These are phyloP conservation scores for Rhinoderma darwinii DNA, from an alignment of 2,113 vertebrate genomes.

Conservation along the genomic window DNA sequence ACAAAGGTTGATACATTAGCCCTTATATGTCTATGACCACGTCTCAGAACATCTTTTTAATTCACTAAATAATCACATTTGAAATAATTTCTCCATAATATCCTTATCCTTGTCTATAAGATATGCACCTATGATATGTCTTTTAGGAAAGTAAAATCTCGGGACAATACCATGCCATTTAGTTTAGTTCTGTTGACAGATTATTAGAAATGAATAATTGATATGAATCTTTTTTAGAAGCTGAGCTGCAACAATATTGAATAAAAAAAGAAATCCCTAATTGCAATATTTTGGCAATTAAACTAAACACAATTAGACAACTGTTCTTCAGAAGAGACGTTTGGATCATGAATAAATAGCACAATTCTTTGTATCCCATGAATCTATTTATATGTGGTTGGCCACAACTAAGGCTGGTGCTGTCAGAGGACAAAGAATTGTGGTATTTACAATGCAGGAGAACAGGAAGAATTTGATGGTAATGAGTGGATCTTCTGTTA, in stretches of 20 bases:
- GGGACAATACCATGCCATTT: background rate
- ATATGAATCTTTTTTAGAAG: background rate
- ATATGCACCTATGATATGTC: background rate
- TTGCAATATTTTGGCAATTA: conserved; percentile 22
- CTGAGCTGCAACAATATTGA: background rate
- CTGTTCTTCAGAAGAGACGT: background rate
- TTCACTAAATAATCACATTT: too few relatives aligned
- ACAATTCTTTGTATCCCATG: background rate
- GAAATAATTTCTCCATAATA: too few relatives aligned
- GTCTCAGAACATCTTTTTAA: too few relatives aligned
- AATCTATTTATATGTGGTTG: conserved; percentile 3
- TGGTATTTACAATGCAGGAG: background rate
- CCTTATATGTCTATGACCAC: too few relatives aligned
- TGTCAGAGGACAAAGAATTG: background rate
- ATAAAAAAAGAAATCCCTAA: background rate
- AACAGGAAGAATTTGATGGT: background rate
- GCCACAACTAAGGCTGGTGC: background rate
- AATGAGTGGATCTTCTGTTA: background rate
- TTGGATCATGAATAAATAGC: background rate
- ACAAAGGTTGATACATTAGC: too few relatives aligned
- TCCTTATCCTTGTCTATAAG: too few relatives aligned
- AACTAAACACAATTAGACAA: background rate
- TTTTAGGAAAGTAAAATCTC: background rate
- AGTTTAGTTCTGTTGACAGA: background rate
- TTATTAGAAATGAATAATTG: conserved; percentile 41